phyloP scores from a whole-genome alignment of 2,113 vertebrate genomes.

The Neolamprologus variostigma region DNA sequence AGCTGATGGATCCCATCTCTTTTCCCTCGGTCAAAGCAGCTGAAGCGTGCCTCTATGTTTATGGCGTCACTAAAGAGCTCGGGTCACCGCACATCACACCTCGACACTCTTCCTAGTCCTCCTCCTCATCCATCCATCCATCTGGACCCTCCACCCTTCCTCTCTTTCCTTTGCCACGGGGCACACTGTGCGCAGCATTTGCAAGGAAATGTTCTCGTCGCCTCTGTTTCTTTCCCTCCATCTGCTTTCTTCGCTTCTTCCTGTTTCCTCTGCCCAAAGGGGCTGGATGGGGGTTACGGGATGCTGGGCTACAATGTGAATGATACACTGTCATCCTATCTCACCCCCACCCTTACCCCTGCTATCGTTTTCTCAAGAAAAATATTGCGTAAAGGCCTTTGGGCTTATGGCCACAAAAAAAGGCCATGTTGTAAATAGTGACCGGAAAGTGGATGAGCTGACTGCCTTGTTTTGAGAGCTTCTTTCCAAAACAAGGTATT shows the following conservation, averaged over 20 bases:
- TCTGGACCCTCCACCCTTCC: neutral
- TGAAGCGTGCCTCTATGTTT: conserved; percentile 16
- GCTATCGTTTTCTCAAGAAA: conserved; percentile 15
- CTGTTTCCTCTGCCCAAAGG: neutral
- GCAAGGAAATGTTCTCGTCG: neutral
- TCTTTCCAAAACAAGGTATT: conserved; percentile 21
- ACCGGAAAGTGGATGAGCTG: conserved; percentile 3
- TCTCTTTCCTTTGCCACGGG: neutral
- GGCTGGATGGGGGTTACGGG: neutral
- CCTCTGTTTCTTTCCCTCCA: neutral
- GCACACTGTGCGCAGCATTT: conserved; percentile 1
- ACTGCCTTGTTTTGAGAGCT: conserved; percentile 13
- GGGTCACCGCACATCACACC: conserved; percentile 58
- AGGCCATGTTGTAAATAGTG: conserved; percentile 2
- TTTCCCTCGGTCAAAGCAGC: neutral
- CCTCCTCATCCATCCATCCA: conserved; percentile 15
- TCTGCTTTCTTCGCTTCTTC: neutral
- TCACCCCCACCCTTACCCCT: neutral
- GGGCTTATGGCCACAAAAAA: neutral
- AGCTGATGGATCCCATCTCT: neutral
- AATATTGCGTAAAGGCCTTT: conserved; percentile 13
- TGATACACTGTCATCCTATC: neutral
- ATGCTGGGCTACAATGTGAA: neutral
- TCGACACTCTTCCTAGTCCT: conserved; percentile 5
- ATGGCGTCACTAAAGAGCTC: conserved; percentile 13